Conservation (phyloP, 2,888 invertebrate species). For the Lasioglossum leucozonium region DNA sequence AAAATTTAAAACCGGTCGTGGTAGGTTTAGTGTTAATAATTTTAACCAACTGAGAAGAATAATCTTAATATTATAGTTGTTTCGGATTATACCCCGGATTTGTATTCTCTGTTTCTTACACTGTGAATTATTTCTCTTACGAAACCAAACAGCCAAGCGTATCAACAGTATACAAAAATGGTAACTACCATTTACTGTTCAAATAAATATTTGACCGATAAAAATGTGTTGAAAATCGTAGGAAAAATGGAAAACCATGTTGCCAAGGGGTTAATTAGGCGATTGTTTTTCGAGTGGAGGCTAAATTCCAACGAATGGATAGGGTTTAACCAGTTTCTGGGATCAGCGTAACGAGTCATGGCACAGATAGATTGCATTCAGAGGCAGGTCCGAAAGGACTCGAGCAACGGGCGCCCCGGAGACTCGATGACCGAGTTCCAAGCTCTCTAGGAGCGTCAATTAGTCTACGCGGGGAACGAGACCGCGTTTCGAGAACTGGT, state of each 20-base stretch:
- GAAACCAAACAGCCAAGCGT: too few relatives aligned
- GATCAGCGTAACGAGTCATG: not conserved
- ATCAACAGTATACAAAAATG: too few relatives aligned
- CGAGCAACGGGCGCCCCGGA: not conserved
- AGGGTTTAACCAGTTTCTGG: not conserved
- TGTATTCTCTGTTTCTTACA: too few relatives aligned
- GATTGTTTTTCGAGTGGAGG: not conserved
- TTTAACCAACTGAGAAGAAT: too few relatives aligned
- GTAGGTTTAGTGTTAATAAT: too few relatives aligned
- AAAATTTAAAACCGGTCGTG: too few relatives aligned
- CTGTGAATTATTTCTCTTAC: too few relatives aligned
- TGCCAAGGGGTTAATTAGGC: too few relatives aligned
- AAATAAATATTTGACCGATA: not conserved
- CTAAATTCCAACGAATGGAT: not conserved
- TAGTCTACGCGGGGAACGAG: constrained; percentile 39
- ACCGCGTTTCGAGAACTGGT: constrained; percentile 74
- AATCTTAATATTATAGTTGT: too few relatives aligned
- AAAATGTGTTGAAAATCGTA: not conserved
- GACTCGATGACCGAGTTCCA: constrained; percentile 20
- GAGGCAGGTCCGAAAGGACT: not conserved
- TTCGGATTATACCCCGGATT: too few relatives aligned
- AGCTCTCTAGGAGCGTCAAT: constrained; percentile 20
- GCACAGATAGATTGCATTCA: not conserved
- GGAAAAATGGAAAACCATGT: too few relatives aligned
- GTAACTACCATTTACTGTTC: not conserved